Conservation (phyloP, 2,888 invertebrate species). For the Syrista parreyssii region DNA sequence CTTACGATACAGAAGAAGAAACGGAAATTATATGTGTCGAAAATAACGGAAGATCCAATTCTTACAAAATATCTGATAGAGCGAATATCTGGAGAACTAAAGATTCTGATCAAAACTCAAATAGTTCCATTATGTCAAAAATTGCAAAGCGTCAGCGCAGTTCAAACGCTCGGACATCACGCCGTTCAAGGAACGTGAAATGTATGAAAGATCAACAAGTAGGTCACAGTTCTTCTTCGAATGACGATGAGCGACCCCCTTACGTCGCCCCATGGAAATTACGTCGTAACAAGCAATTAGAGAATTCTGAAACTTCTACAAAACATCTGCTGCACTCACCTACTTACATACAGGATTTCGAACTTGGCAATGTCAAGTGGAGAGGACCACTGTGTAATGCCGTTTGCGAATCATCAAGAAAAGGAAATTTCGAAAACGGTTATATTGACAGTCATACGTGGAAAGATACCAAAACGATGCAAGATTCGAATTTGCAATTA, state of each 20-base stretch:
- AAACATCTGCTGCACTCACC: background rate
- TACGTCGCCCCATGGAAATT: background rate
- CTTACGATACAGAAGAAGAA: background rate
- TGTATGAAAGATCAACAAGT: background rate
- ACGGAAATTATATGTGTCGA: background rate
- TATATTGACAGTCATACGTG: background rate
- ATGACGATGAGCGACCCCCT: background rate
- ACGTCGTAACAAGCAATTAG: background rate
- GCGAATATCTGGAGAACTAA: no score
- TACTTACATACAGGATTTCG: constrained; percentile 11
- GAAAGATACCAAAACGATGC: background rate
- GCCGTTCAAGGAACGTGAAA: background rate
- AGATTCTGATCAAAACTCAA: background rate
- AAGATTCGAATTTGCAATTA: background rate
- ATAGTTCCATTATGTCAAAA: background rate
- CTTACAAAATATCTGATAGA: background rate
- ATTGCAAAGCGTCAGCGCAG: background rate
- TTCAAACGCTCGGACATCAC: background rate
- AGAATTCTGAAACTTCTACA: background rate
- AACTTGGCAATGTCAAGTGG: constrained; percentile 15
- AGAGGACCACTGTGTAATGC: constrained; percentile 13
- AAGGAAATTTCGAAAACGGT: background rate
- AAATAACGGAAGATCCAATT: background rate
- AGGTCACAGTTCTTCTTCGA: background rate
- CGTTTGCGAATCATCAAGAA: background rate